Conservation (phyloP, 2,888 invertebrate genomes). For the Diarsia mendica region DNA sequence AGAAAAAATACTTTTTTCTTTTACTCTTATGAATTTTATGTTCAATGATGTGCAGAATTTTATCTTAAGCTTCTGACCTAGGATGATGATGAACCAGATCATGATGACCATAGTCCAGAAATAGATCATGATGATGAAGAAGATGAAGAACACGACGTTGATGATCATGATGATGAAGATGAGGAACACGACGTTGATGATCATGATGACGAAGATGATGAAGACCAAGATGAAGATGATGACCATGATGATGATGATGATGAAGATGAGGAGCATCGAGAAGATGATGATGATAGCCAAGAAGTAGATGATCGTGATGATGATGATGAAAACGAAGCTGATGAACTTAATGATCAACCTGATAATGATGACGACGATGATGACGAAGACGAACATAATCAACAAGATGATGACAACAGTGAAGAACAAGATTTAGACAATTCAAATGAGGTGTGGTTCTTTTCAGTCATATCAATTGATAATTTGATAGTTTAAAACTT, state of each 20-base stretch:
- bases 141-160: conserved; percentile 58
- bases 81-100: conserved; percentile 73
- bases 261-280: conserved; percentile 71
- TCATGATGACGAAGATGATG: conserved; percentile 65
- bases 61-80: conserved; percentile 65
- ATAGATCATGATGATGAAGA: conserved; percentile 73
- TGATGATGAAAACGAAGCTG: conserved; percentile 68
- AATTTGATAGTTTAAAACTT: conserved; percentile 18
- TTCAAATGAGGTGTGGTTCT: conserved; percentile 67
- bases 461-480: conserved; percentile 29
- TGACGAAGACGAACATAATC: conserved; percentile 50
- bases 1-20: too few relatives aligned
- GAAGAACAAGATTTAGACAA: conserved; percentile 71
- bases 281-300: conserved; percentile 65
- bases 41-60: conserved; percentile 8
- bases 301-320: conserved; percentile 74
- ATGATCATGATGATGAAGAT: conserved; percentile 72
- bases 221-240: conserved; percentile 71
- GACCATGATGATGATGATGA: conserved; percentile 68
- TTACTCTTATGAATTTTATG: background rate
- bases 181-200: conserved; percentile 59
- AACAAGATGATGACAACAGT: conserved; percentile 72
- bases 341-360: conserved; percentile 70
- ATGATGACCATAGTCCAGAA: conserved; percentile 68
- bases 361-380: conserved; percentile 66